Evolutionary conservation across 2,113 vertebrate species (phyloP).

Genomic region (Balaeniceps rex): DNA sequence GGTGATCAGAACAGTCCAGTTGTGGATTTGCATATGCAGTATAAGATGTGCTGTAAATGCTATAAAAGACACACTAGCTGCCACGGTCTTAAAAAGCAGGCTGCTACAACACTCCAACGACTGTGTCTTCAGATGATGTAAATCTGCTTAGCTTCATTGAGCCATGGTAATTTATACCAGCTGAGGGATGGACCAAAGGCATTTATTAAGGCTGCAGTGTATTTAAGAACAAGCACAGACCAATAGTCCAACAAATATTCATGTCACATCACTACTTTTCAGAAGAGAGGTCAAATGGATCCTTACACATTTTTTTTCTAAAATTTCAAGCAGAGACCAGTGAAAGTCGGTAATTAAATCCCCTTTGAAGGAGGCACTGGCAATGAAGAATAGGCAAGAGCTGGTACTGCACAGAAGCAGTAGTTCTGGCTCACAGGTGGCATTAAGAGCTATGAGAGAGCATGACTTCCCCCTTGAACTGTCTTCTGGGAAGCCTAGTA

Average conservation of each 20-base stretch:
- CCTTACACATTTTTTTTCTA: background rate
- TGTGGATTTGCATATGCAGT: background rate
- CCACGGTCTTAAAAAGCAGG: background rate
- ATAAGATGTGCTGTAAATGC: background rate
- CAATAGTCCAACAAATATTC: constrained; percentile 49
- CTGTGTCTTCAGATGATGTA: background rate
- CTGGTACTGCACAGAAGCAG: background rate
- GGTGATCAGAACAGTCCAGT: background rate
- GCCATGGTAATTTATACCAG: constrained; percentile 12
- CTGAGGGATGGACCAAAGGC: constrained; percentile 24
- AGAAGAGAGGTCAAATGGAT: constrained; percentile 28
- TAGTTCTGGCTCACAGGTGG: background rate
- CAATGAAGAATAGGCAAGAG: background rate
- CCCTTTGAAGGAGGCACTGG: background rate
- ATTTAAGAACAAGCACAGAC: constrained; percentile 55
- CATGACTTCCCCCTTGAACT: background rate
- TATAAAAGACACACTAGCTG: accelerated
- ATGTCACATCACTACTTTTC: constrained; percentile 35
- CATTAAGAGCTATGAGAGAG: background rate
- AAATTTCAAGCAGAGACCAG: constrained; percentile 8
- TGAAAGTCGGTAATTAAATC: background rate
- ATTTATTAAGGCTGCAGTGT: constrained; percentile 45
- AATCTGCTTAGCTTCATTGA: constrained; percentile 45
- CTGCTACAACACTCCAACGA: background rate
- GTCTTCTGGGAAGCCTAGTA: background rate